Evolutionary conservation across 1,140 invertebrate genomes (phyloP), one percentile per base, ranked within the genome.

Genomic region (Chelonus insularis): DNA sequence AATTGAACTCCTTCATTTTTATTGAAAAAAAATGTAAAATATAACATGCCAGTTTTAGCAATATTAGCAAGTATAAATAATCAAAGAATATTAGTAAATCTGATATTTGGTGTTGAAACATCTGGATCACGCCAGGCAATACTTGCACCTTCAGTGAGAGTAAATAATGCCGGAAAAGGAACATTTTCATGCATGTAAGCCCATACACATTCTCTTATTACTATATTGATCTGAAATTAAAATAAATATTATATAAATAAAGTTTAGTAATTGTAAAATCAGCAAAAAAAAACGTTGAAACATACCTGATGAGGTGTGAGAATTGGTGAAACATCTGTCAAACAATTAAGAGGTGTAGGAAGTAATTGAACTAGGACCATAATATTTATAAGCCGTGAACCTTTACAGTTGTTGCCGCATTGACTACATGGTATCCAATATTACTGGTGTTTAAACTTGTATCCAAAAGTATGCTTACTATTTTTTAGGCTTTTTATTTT

Each of bases 171-270:
- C 0, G 92, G 92, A 0, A 91, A 92, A 6, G 93, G 93, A 8
- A 94, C 89, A 73, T 95, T 88, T 74, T 95, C 93, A 69, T 93
- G 88, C 81, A 96, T 92, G 71, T 95, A 97, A 67, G 90, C 90
- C 94, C 95, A 97, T 45, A 97, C 85, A 71, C 92, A 94, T 66
- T 94, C 90, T 23, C 89, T 83, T 68, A 94, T 79, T 57, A 93
- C 82, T 64, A 86, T 85, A 4, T 88, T 87, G 59, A 89, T 86
- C 89, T 91, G 74, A n/a, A n/a, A n/a, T n/a, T n/a, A n/a, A n/a
- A n/a, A n/a, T n/a, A n/a, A n/a, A n/a, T n/a, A n/a, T n/a, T n/a
- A n/a, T n/a, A n/a, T n/a, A n/a, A n/a, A n/a, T n/a, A n/a, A n/a
- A n/a, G n/a, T n/a, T n/a, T n/a, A n/a, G n/a, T n/a, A n/a, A n/a